Base-by-base conservation (phyloP, 2,113 vertebrate genomes). In the Tonatia bakeri region DNA sequence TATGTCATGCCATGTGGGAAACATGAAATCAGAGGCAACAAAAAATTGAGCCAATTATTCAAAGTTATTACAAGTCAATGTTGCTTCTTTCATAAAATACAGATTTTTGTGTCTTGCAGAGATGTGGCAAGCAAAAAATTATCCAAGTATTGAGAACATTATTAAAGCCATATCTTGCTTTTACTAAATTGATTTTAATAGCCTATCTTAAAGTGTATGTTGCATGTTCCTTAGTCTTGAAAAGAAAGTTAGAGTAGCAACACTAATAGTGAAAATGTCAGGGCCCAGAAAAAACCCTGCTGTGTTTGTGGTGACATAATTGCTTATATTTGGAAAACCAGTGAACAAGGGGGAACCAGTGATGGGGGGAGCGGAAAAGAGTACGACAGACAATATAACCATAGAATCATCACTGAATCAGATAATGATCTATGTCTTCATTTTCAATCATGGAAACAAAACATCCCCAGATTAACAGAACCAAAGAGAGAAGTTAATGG, bases 131-230 rank as follows among this genome's bases (percentile, higher is more conserved):
- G 3, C 61, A 61, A 94, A 13, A 85, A 92, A 72, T 86, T 40
- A 92, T 17, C 22, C 82, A 72, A 15, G 61, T 83, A 47, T 5
- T 96, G n/a, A 95, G 31, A 95, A 91, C 75, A 61, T 81, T 82
- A 84, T 94, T 91, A 87, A 52, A 89, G 56, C 0, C 2, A 59
- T 26, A 61, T 19, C 3, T 80, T 76, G 36, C 14, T 96, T 91
- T 89, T 75, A 50, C 20, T 94, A 47, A 84, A 84, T 19, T 54
- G 16, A 94, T 76, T 75, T 80, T 64, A 91, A 75, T 26, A 67
- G 20, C 10, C 56, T 52, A 13, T 31, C 13, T 91, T 94, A 79
- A 59, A 77, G 52, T 15, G 15, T 28, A 47, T 93, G 4, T 16
- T 87, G 86, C 2, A 1, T 69, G 11, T 80, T 91, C 8, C 61